Evolutionary conservation across 2,113 vertebrate species (phyloP).

Genomic region (Raja brachyura): DNA sequence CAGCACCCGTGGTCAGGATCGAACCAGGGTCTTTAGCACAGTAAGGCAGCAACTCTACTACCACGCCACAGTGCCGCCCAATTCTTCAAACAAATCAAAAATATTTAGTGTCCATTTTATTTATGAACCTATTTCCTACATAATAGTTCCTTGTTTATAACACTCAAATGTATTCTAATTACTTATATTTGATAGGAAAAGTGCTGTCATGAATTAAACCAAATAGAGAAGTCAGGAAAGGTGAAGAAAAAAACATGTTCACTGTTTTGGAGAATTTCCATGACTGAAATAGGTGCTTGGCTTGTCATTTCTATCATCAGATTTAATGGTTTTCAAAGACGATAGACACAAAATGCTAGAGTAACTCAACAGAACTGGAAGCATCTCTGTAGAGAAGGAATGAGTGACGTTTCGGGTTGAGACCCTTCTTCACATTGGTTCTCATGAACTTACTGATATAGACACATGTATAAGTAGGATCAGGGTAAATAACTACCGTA

Average conservation of each 20-base stretch:
- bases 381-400: too few relatives aligned
- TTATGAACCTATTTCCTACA: not conserved
- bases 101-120: not conserved
- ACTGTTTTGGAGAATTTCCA: conserved; percentile 50
- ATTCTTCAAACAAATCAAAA: not conserved
- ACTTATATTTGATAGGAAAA: conserved; percentile 48
- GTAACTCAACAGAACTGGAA: too few relatives aligned
- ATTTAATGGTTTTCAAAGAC: conserved; percentile 40
- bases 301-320: conserved; percentile 49
- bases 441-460: conserved; percentile 46
- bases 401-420: too few relatives aligned
- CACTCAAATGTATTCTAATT: conserved; percentile 16
- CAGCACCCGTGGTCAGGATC: too few relatives aligned
- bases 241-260: conserved; percentile 48
- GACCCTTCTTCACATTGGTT: not conserved
- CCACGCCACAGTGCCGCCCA: too few relatives aligned
- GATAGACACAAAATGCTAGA: too few relatives aligned
- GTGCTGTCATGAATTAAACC: conserved; percentile 49
- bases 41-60: too few relatives aligned
- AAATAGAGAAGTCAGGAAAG: conserved; percentile 46
- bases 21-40: too few relatives aligned
- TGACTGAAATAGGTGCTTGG: conserved; percentile 46
- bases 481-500: not conserved
- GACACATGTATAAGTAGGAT: conserved; percentile 47
- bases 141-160: not conserved